Evolutionary conservation across 2,113 vertebrate species (phyloP).

Genomic region (Pomatorhinus ruficollis): DNA sequence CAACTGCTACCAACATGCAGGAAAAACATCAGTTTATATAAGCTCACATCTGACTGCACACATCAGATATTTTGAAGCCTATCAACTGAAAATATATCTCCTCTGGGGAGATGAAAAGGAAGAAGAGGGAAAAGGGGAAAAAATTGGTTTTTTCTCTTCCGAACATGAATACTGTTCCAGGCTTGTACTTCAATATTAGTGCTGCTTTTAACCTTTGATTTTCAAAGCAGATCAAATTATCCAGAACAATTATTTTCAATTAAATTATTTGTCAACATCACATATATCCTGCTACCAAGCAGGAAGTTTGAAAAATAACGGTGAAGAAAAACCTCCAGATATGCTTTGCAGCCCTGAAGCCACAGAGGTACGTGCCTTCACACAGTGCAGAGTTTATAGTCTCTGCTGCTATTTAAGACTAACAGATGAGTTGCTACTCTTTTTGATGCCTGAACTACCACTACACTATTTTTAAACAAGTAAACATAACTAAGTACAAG

Average conservation of each 20-base stretch:
- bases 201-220: neutral
- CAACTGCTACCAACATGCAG: neutral
- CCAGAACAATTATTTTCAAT: neutral
- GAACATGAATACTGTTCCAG: neutral
- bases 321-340: neutral
- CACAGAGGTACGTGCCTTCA: neutral
- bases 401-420: neutral
- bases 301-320: neutral
- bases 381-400: neutral
- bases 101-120: neutral
- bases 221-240: neutral
- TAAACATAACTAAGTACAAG: neutral
- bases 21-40: neutral
- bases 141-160: neutral
- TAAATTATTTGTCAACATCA: neutral
- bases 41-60: neutral
- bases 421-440: neutral
- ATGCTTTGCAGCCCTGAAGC: neutral
- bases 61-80: neutral
- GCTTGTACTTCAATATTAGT: rapidly evolving
- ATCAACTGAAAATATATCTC: neutral
- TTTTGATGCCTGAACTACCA: neutral
- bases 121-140: rapidly evolving
- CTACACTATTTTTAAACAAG: neutral
- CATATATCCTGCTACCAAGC: neutral